Base-by-base conservation (phyloP, 2,113 vertebrate species). In the Monarcha castaneiventris region DNA sequence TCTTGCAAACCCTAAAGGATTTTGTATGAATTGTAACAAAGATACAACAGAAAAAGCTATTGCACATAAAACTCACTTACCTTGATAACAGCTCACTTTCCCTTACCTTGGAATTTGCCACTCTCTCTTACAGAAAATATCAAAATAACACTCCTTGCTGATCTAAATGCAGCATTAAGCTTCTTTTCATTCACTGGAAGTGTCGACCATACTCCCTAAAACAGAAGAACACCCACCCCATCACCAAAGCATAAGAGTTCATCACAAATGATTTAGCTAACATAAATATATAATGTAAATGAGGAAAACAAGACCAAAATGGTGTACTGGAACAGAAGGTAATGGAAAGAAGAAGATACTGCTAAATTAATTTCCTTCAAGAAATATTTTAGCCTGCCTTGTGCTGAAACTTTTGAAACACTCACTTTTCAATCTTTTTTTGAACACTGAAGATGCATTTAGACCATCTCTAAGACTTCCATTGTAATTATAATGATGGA, bases 181-280 rank as follows among this genome's bases (percentile, higher is more conserved):
- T 99, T 99, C 97, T 99, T 99, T 96, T 99, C 99, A 27, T 99
- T 99, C 51, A 99, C 99, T 7, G 99, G 99, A 84, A 99, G 98
- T 2, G 99, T 99, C 1, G 99, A 99, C 99, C 99, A 99, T n/a
- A 99, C 99, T 33, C 99, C 99, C 99, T 99, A 48, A 48, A 96
- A 93, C 32, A 95, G 51, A 92, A 88, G 8, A 92, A 85, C 4
- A 67, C 59, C 52, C 72, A 33, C 3, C 17, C 16, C 71, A 76
- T 15, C 55, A 77, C 23, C 72, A 92, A 74, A 80, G 79, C 4
- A 0, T 49, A 16, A 56, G 30, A 80, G 9, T 35, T 89, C 4
- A 86, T 41, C 43, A 76, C 51, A 63, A 77, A 30, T 52, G 18
- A 66, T 51, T 68, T 15, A 71, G 37, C n/a, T 49, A 77, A 73